These are phyloP conservation scores for Leptodirus hochenwartii DNA, from an alignment of 2,888 invertebrate genomes.

Conservation along the genomic window DNA sequence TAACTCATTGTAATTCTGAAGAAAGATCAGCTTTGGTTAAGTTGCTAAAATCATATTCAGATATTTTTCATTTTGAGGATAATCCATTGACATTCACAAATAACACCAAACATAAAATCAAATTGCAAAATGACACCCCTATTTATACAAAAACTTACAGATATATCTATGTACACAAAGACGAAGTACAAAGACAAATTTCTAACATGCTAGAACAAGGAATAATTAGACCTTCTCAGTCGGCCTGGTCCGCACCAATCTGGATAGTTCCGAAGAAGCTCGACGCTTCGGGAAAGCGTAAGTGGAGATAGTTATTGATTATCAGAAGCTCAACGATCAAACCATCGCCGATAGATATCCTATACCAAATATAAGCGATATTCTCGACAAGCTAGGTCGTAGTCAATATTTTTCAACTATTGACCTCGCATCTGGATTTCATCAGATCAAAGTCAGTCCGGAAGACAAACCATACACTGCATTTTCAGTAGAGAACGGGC, in stretches of 20 bases:
- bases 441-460: constrained; percentile 17
- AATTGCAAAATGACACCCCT: constrained; percentile 10
- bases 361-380: constrained; percentile 17
- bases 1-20: too few relatives aligned
- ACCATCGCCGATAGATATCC: constrained; percentile 18
- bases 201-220: constrained; percentile 11
- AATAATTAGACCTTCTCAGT: constrained; percentile 11
- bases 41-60: too few relatives aligned
- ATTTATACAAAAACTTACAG: constrained; percentile 14
- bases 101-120: constrained; percentile 11
- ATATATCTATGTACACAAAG: constrained; percentile 15
- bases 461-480: constrained; percentile 17
- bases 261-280: constrained; percentile 15
- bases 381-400: constrained; percentile 18
- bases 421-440: constrained; percentile 19
- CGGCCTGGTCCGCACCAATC: constrained; percentile 12
- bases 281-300: constrained; percentile 11
- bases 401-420: constrained; percentile 17
- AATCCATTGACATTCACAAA: too few relatives aligned
- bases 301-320: constrained; percentile 16
- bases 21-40: too few relatives aligned
- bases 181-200: constrained; percentile 13
- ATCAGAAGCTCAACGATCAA: constrained; percentile 16
- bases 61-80: too few relatives aligned
- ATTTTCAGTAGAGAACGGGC: constrained; percentile 15